phyloP scores from a whole-genome alignment of 2,113 vertebrate genomes.

The Rhea americana region DNA sequence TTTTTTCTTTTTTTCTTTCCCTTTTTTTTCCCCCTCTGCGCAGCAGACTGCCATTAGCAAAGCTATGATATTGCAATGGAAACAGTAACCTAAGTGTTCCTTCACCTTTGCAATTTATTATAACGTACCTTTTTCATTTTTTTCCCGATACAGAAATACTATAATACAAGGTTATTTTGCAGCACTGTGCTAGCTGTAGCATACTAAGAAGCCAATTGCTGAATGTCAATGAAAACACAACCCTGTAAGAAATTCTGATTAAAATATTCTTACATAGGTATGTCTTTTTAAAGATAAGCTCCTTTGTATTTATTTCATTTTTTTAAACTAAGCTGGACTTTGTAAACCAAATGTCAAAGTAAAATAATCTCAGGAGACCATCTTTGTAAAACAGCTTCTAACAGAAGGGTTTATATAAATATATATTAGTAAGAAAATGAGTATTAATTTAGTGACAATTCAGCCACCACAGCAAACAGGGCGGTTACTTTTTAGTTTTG shows the following conservation, averaged over 20 bases:
- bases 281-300: slow-evolving; percentile 21
- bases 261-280: neutral
- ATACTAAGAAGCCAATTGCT: neutral
- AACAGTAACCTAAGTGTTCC: slow-evolving; percentile 32
- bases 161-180: slow-evolving; percentile 37
- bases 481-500: neutral
- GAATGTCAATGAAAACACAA: slow-evolving; percentile 26
- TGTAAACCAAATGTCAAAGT: slow-evolving; percentile 1
- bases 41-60: slow-evolving; percentile 58
- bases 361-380: neutral
- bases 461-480: neutral
- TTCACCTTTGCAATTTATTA: slow-evolving; percentile 39
- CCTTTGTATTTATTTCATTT: neutral
- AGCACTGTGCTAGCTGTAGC: neutral
- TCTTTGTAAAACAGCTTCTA: neutral
- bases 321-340: neutral
- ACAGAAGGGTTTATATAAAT: neutral
- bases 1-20: neutral
- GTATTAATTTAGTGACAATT: neutral
- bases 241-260: neutral
- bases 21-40: neutral
- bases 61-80: slow-evolving; percentile 49
- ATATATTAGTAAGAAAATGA: neutral
- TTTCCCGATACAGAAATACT: neutral
- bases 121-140: neutral